Evolutionary conservation across 2,113 vertebrate species (phyloP), one percentile per base, ranked within the genome.

Genomic region (Alouatta palliata): DNA sequence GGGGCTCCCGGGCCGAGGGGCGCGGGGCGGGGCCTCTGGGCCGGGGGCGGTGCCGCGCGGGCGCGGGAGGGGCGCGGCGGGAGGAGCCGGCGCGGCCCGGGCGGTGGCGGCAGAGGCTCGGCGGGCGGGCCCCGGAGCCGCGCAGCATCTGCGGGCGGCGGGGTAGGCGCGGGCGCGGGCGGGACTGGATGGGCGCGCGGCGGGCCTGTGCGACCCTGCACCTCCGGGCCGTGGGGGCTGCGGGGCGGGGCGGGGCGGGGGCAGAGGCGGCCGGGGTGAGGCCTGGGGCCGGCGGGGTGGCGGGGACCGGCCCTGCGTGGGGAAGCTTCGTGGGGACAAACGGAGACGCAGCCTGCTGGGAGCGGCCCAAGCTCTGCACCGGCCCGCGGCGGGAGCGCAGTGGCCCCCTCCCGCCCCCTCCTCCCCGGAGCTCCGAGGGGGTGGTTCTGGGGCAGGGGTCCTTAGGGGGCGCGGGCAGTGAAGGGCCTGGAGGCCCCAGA

Each of bases 111-210:
- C 96, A 40, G 40, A 40, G 76, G 91, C 90, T 82, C 47, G 30
- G 96, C 58, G 70, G 95, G 94, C 43, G 80, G n/a, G 94, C 92
- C 14, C 71, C 3, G 76, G 75, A 79, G 35, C 58, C 58, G 91
- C 45, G 37, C 96, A 89, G 94, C 94, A 32, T 90, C 95, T 45
- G 93, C 73, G 79, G 64, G 90, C 47, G 82, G 96, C 52, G 52
- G 89, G 95, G 97, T 93, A 96, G 87, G 95, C 43, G 95, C 64
- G 64, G 85, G 81, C 58, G 80, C 27, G 27, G 54, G 79, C 35
- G 71, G 54, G 81, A 45, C 40, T 68, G 64, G 81, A 43, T 30
- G 27, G 49, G 68, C n/a, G 12, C n/a, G 91, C 4, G 68, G 40
- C 2, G 27, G 90, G 86, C 52, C 40, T 54, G 70, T 70, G 37